These are phyloP conservation scores for Virgularia gustaviana DNA, from an alignment of 92 coral and sea anemone genomes.

Conservation along the genomic window DNA sequence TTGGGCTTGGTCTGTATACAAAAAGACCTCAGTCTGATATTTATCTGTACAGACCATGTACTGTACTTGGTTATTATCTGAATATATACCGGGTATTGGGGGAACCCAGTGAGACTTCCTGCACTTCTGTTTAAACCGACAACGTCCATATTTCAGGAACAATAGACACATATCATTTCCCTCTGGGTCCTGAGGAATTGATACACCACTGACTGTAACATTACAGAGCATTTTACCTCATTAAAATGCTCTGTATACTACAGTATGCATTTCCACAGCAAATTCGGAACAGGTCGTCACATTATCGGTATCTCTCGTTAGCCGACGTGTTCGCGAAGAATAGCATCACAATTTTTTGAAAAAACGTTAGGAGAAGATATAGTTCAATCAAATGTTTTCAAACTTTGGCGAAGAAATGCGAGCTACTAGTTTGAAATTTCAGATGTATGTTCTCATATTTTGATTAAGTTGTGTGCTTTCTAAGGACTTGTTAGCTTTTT, in stretches of 20 bases:
- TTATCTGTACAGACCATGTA: too few relatives aligned
- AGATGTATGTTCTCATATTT: not conserved
- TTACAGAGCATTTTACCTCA: slow-evolving; percentile 20
- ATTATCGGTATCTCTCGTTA: not conserved
- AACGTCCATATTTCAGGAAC: slow-evolving; percentile 72
- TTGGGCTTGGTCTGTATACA: too few relatives aligned
- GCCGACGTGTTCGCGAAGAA: not conserved
- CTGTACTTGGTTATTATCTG: not conserved
- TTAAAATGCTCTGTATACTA: not conserved
- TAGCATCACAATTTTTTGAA: slow-evolving; percentile 2
- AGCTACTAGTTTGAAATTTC: not conserved
- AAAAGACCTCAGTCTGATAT: too few relatives aligned
- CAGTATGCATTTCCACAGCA: not conserved
- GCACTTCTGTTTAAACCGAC: slow-evolving; percentile 66
- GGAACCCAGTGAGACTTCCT: slow-evolving; percentile 75
- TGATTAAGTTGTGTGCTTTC: not conserved
- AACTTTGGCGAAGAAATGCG: not conserved
- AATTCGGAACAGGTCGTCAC: slow-evolving; percentile 9
- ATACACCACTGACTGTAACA: slow-evolving; percentile 57
- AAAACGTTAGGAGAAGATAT: slow-evolving; percentile 18
- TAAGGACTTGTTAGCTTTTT: too few relatives aligned
- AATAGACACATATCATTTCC: slow-evolving; percentile 69
- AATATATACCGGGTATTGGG: slow-evolving; percentile 61
- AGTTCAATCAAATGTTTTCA: not conserved
- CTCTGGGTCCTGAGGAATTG: slow-evolving; percentile 55